A percentile compares a stretch with the other conserved stretches of the same genome.
phyloP scores from a whole-genome alignment of 2,797 vertebrate species.

The Psittacula derbiana region DNA sequence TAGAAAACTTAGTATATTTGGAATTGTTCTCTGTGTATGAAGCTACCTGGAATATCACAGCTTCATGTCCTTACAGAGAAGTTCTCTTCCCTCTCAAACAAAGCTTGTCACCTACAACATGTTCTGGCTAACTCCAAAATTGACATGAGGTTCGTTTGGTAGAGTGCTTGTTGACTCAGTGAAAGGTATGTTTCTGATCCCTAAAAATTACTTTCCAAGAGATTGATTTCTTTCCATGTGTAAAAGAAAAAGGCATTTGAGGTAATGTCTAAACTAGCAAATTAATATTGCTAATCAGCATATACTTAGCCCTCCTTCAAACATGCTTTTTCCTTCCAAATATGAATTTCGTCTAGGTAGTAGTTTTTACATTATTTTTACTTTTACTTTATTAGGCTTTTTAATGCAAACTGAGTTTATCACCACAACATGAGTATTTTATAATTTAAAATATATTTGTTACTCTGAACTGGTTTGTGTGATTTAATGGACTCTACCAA shows the following conservation, averaged over 20 bases:
- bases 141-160: not conserved
- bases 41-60: not conserved
- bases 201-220: not conserved
- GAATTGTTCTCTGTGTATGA: not conserved
- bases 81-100: not conserved
- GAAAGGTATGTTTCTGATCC: not conserved
- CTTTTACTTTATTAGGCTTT: not conserved
- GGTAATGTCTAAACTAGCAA: not conserved
- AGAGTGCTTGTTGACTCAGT: not conserved
- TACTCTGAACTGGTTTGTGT: not conserved
- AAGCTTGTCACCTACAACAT: not conserved
- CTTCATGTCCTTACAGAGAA: not conserved
- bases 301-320: not conserved
- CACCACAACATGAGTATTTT: not conserved
- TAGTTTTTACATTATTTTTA: not conserved
- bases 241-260: not conserved
- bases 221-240: not conserved
- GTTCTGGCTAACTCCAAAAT: not conserved
- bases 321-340: fast-evolving
- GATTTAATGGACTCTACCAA: not conserved
- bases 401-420: not conserved
- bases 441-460: not conserved
- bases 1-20: not conserved
- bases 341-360: fast-evolving
- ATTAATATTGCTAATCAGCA: not conserved